A percentile compares a stretch with the other conserved stretches of the same genome.
These are phyloP conservation scores for Aphaenogaster floridana DNA, from an alignment of 1,140 invertebrate genomes.

Conservation along the genomic window DNA sequence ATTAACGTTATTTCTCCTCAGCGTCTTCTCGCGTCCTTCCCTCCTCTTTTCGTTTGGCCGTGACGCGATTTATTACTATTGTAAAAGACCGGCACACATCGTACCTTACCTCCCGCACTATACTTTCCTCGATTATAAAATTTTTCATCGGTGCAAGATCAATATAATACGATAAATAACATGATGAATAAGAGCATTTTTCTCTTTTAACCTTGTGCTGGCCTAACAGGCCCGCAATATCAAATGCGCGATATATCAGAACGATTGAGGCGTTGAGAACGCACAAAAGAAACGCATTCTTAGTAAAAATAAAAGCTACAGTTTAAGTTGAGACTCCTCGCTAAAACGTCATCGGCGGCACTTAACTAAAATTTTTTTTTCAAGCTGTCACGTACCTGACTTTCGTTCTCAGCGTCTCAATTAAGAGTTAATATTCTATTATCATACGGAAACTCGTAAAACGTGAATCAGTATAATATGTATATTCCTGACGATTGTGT, in stretches of 20 bases:
- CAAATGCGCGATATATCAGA: slow-evolving; percentile 43
- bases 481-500: slow-evolving; percentile 13
- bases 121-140: slow-evolving; percentile 44
- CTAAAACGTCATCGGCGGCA: slow-evolving; percentile 1
- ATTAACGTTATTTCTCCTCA: slow-evolving; percentile 35
- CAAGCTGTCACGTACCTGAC: neutral
- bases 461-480: slow-evolving; percentile 45
- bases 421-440: slow-evolving; percentile 50
- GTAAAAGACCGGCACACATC: slow-evolving; percentile 25
- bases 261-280: slow-evolving; percentile 25
- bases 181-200: slow-evolving; percentile 36
- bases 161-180: slow-evolving; percentile 46
- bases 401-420: slow-evolving; percentile 19
- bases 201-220: slow-evolving; percentile 4
- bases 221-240: slow-evolving; percentile 9
- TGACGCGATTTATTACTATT: slow-evolving; percentile 43
- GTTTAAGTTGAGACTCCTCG: neutral
- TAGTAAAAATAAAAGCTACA: slow-evolving; percentile 22
- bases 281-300: neutral
- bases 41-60: slow-evolving; percentile 23
- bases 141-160: slow-evolving; percentile 52
- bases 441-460: slow-evolving; percentile 40
- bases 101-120: neutral
- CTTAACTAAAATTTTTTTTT: slow-evolving; percentile 1
- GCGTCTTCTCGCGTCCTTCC: slow-evolving; percentile 28